These are phyloP conservation scores for Butorides virescens DNA, from an alignment of 2,113 vertebrate species.

Conservation along the genomic window DNA sequence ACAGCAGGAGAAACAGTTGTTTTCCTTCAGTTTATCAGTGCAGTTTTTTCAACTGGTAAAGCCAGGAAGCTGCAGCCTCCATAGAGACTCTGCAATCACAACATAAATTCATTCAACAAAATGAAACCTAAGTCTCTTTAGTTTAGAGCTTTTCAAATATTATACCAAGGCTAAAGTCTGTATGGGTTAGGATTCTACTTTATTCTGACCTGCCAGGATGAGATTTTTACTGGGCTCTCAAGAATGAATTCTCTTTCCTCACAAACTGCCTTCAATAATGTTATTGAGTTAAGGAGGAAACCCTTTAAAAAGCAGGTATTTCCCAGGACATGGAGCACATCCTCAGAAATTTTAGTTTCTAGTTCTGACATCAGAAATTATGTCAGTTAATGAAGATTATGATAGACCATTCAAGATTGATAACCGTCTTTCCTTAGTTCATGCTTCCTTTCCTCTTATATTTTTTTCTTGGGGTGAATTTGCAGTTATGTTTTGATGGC, in stretches of 20 bases:
- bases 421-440: not conserved
- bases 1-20: not conserved
- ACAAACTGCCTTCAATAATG: not conserved
- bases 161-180: not conserved
- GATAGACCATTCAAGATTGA: not conserved
- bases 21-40: not conserved
- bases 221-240: not conserved
- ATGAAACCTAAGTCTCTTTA: not conserved
- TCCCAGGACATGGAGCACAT: not conserved
- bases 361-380: not conserved
- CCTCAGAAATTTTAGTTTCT: not conserved
- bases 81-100: not conserved
- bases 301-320: not conserved
- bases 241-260: not conserved
- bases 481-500: not conserved
- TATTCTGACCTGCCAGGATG: not conserved
- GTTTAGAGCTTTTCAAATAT: slow-evolving; percentile 17
- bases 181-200: not conserved
- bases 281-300: not conserved
- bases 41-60: not conserved
- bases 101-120: not conserved
- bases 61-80: not conserved
- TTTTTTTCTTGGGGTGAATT: not conserved
- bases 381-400: not conserved
- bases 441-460: not conserved